Conservation (phyloP, 1,140 invertebrate species). For the Cydia strobilella region DNA sequence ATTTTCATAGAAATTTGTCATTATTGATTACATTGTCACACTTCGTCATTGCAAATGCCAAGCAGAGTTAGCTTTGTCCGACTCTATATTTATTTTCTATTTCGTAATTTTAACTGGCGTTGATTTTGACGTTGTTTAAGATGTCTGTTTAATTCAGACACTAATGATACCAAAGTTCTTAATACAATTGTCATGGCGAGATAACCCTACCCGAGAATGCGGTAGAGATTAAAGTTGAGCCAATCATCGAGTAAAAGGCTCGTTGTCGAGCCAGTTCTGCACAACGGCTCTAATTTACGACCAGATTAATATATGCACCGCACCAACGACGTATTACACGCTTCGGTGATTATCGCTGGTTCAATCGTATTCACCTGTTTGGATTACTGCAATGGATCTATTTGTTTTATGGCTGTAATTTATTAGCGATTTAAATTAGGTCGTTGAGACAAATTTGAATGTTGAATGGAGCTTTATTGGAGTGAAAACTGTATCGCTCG, state of each 20-base stretch:
- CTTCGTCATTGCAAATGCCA: no score
- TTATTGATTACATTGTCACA: no score
- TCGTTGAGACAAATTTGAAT: not conserved
- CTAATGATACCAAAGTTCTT: no score
- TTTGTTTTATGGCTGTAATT: not conserved
- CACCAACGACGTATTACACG: slow-evolving; percentile 9
- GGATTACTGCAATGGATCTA: not conserved
- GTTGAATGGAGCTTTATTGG: not conserved
- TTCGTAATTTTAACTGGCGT: no score
- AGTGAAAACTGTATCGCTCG: not conserved
- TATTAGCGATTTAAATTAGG: not conserved
- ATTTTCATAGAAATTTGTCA: no score
- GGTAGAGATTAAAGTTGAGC: slow-evolving; percentile 46
- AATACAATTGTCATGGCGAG: not conserved
- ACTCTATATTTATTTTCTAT: no score
- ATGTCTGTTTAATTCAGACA: no score
- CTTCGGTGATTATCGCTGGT: not conserved
- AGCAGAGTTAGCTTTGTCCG: no score
- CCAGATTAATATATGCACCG: slow-evolving; percentile 15
- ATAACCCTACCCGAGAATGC: slow-evolving; percentile 41
- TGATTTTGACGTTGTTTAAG: no score
- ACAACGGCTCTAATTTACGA: slow-evolving; percentile 32
- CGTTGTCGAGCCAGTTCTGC: slow-evolving; percentile 39
- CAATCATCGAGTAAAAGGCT: slow-evolving; percentile 51
- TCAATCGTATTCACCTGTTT: not conserved